phyloP scores from a whole-genome alignment of 1,140 invertebrate species.

The Maniola jurtina region DNA sequence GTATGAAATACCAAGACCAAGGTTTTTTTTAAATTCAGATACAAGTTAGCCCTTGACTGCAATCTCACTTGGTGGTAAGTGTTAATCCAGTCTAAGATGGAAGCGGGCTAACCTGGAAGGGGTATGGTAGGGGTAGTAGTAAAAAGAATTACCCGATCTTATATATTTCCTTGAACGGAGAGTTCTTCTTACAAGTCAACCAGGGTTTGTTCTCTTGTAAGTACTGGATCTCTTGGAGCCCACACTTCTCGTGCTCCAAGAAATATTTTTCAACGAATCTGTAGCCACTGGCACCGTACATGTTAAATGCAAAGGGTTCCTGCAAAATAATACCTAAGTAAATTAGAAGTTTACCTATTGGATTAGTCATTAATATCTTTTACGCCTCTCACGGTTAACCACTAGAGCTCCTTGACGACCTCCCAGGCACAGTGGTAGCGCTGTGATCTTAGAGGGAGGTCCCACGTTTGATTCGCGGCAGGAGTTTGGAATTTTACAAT shows the following conservation, averaged over 20 bases:
- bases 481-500: too few relatives aligned
- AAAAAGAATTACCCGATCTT: constrained; percentile 54
- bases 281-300: constrained; percentile 79
- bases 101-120: too few relatives aligned
- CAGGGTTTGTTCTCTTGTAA: constrained; percentile 78
- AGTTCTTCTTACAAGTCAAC: constrained; percentile 78
- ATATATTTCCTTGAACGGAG: constrained; percentile 81
- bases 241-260: constrained; percentile 83
- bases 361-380: neutral
- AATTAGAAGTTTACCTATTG: neutral
- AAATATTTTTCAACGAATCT: constrained; percentile 78
- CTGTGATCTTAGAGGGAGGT: too few relatives aligned
- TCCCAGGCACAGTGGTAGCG: too few relatives aligned
- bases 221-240: constrained; percentile 81
- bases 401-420: too few relatives aligned
- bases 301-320: constrained; percentile 81
- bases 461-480: too few relatives aligned
- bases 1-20: too few relatives aligned
- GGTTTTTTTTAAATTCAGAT: too few relatives aligned
- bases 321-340: constrained; percentile 21
- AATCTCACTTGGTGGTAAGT: too few relatives aligned
- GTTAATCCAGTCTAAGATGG: too few relatives aligned
- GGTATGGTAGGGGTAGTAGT: neutral
- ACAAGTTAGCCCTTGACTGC: too few relatives aligned
- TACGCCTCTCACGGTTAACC: too few relatives aligned